Evolutionary conservation across 2,888 invertebrate genomes (phyloP), one percentile per base, ranked within the genome.

Genomic region (Plusia festucae): DNA sequence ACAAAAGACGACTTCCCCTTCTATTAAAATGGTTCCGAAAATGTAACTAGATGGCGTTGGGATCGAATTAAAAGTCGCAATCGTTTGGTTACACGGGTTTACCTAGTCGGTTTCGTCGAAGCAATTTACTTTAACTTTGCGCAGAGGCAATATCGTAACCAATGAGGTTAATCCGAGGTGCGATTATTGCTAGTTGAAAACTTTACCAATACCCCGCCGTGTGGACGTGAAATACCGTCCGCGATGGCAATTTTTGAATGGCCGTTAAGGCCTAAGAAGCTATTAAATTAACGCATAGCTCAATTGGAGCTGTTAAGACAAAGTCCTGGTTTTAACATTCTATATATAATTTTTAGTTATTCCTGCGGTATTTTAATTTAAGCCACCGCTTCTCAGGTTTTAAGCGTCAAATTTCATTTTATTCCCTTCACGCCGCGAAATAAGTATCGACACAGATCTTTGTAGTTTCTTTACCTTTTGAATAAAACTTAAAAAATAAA

Each of bases 151-250:
- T 97, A 97, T 97, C 97, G 97, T 97, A 97, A 97, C 97, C 97
- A 96, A 97, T 97, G 97, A 98, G 97, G 97, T 97, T 96, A 95
- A 96, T 97, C 97, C 97, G 97, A 97, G 97, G 97, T 97, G 97
- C 97, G 97, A 97, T 97, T 97, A 97, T 98, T 98, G 97, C 97
- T 97, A 97, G 97, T 97, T 97, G 97, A 97, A 97, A 97, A 97
- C 97, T 97, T 97, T 97, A 97, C 97, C 97, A 98, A 97, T 97
- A 97, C 97, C 97, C 97, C 97, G 97, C 97, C 97, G 94, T 95
- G 97, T 95, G 97, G 97, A 96, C 97, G 97, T 97, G 97, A 97
- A 97, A 97, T 96, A 97, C 96, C 97, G 97, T 96, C 96, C 97
- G 96, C 97, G 96, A 96, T 95, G 97, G 97, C 97, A 97, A 97